Evolutionary conservation across 2,113 vertebrate genomes (phyloP).

Genomic region (Sciurus niger): DNA sequence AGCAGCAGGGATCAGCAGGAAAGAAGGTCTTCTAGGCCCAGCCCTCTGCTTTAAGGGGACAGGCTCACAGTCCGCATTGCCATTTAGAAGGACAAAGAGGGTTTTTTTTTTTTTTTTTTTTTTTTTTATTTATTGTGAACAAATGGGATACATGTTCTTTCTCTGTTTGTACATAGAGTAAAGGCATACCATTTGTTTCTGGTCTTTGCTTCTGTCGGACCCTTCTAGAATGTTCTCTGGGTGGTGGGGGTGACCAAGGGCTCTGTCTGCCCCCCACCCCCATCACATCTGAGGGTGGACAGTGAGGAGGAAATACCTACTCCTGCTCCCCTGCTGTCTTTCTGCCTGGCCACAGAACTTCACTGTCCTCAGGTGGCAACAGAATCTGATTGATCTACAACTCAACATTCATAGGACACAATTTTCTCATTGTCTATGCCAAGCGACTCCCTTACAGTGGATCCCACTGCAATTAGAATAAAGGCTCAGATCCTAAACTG

Average conservation of each 20-base stretch:
- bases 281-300: not conserved
- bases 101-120: too few species aligned
- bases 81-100: not conserved
- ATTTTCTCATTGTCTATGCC: not conserved
- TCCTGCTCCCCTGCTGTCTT: not conserved
- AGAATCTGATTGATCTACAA: not conserved
- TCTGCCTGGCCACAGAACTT: too few species aligned
- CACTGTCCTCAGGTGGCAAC: not conserved
- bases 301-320: not conserved
- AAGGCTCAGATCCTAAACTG: not conserved
- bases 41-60: not conserved
- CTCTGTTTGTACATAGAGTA: too few species aligned
- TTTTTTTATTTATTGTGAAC: too few species aligned
- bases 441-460: not conserved
- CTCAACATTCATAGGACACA: too few species aligned
- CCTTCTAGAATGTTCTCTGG: not conserved
- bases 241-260: not conserved
- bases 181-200: too few species aligned
- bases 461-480: not conserved
- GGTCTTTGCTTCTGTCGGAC: not conserved
- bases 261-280: not conserved
- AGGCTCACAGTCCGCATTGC: not conserved
- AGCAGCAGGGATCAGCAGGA: too few species aligned
- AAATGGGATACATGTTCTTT: too few species aligned
- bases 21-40: not conserved